Evolutionary conservation across 2,797 vertebrate genomes (phyloP), one percentile per base, ranked within the genome.

Genomic region (Ispidina picta): DNA sequence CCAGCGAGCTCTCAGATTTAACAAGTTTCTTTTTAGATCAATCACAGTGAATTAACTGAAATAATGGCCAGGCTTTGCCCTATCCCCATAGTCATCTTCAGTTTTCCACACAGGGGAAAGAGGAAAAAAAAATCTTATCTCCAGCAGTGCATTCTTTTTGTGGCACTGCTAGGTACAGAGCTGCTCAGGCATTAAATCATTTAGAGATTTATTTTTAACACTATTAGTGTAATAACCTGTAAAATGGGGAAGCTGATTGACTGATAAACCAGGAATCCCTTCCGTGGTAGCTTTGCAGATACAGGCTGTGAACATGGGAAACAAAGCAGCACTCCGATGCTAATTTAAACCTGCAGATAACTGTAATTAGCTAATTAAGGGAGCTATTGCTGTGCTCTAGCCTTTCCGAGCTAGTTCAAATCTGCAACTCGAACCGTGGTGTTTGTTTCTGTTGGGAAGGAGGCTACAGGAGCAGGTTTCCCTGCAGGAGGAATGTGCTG

Each of bases 1-100:
- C 66, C 75, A 25, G 71, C 4, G 20, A 93, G 83, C 46, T 41
- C 89, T 92, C 94, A 72, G 62, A 81, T 86, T 81, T 39, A 83
- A 23, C 63, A 46, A 41, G 26, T 83, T 64, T 43, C 7, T 71
- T 85, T 92, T 52, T 39, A 8, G 52, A 35, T 31, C 65, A 83
- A 88, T 89, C 88, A 76, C 69, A 86, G 63, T 26, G 58, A 79
- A 35, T 60, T 75, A 72, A 19, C 14, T 72, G 59, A 48, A 72
- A 49, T 59, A 17, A 43, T 26, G 51, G 28, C 4, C 0, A 1
- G 70, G 15, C 29, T 78, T 22, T 22, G 5, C 62, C 48, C 49
- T 48, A 33, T 58, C 51, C 44, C 65, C 48, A 0, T 10, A 59
- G 33, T 62, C 37, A 8, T 55, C 56, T 76, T 48, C 70, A 52